Percentiles rank a stretch among this genome's conserved stretches.
Evolutionary conservation across 2,797 vertebrate genomes (phyloP).

Genomic region (Tiaroga cobitis): DNA sequence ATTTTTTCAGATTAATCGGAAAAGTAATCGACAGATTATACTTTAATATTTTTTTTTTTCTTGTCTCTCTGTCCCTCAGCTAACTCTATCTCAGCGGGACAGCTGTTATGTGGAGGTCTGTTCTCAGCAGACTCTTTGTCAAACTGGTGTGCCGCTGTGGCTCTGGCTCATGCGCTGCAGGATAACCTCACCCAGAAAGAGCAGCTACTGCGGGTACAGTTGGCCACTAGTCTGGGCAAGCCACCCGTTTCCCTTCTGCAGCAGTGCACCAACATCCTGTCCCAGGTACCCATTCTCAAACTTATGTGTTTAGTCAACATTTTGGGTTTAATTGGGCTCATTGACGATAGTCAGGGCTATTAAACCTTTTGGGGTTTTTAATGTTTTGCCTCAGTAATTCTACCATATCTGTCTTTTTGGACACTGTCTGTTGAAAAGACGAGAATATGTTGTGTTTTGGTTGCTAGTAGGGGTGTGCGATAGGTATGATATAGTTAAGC

Average conservation of each 20-base stretch:
- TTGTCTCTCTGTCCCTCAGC: slow-evolving; percentile 70
- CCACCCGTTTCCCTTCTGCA: slow-evolving; percentile 96
- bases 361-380: background rate
- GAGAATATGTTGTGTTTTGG: slow-evolving; percentile 4
- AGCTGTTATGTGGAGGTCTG: slow-evolving; percentile 94
- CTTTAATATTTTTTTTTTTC: no score
- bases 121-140: slow-evolving; percentile 96
- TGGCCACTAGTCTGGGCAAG: slow-evolving; percentile 96
- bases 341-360: background rate
- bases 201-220: slow-evolving; percentile 93
- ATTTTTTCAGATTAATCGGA: no score
- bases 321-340: background rate
- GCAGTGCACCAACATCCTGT: slow-evolving; percentile 99
- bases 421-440: slow-evolving; percentile 4
- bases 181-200: slow-evolving; percentile 96
- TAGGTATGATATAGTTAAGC: background rate
- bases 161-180: slow-evolving; percentile 93
- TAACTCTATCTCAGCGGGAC: slow-evolving; percentile 93
- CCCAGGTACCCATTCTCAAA: slow-evolving; percentile 83
- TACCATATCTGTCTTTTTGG: background rate
- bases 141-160: slow-evolving; percentile 98
- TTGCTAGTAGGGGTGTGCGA: background rate
- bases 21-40: no score
- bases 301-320: background rate
- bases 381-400: slow-evolving; percentile 1